Evolutionary conservation across 1,140 invertebrate genomes (phyloP).

Genomic region (Drosophila jambulina): DNA sequence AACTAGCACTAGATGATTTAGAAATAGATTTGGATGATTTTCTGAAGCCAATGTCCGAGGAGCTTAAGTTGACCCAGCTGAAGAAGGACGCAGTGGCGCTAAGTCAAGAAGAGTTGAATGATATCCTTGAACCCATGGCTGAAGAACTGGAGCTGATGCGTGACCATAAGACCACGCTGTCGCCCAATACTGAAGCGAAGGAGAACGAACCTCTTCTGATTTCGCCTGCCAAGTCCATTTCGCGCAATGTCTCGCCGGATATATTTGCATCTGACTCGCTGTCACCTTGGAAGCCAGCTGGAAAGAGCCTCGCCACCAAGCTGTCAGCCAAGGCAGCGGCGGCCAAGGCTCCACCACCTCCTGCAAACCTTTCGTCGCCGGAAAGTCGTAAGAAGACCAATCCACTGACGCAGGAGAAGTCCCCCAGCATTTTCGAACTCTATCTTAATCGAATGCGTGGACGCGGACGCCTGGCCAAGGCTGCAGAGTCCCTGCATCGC

Average conservation of each 20-base stretch:
- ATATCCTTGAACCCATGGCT: conserved; percentile 35
- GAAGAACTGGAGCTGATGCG: conserved; percentile 3
- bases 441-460: conserved; percentile 66
- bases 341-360: neutral
- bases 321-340: conserved; percentile 46
- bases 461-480: conserved; percentile 51
- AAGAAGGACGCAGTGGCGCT: neutral
- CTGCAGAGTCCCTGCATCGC: conserved; percentile 51
- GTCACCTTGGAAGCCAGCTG: conserved; percentile 54
- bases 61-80: conserved; percentile 33
- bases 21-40: conserved; percentile 70
- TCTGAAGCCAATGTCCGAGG: conserved; percentile 70
- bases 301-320: conserved; percentile 58
- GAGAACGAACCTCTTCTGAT: neutral
- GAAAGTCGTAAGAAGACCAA: conserved; percentile 13
- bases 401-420: conserved; percentile 42
- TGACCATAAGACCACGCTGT: neutral
- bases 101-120: conserved; percentile 3
- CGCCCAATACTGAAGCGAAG: neutral
- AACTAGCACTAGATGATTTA: conserved; percentile 36
- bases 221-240: neutral
- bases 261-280: conserved; percentile 59
- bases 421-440: conserved; percentile 73
- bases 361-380: conserved; percentile 14
- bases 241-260: conserved; percentile 56